Conservation (phyloP, 2,113 vertebrate species). For the Dunckerocampus dactyliophorus region DNA sequence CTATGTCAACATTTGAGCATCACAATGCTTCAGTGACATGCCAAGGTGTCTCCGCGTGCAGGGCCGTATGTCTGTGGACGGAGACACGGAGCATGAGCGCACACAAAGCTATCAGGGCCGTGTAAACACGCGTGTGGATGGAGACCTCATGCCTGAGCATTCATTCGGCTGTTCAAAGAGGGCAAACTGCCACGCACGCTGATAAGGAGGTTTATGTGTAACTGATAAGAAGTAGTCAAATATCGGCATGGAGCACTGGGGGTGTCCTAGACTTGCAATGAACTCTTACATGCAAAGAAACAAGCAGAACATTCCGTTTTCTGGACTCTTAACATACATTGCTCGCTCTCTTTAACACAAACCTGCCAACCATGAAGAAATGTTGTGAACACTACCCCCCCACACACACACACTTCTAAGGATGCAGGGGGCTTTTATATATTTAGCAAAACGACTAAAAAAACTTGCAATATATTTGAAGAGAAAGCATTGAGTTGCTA, state of each 20-base stretch:
- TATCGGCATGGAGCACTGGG: slow-evolving; percentile 4
- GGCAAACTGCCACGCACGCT: slow-evolving; percentile 1
- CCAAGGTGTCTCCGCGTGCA: not conserved
- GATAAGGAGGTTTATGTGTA: slow-evolving; percentile 11
- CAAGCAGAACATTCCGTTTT: not conserved
- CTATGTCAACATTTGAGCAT: not conserved
- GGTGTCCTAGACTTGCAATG: not conserved
- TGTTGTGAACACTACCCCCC: no score
- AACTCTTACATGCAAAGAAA: slow-evolving; percentile 1
- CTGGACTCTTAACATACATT: not conserved
- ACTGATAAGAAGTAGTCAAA: slow-evolving; percentile 8
- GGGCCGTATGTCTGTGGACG: not conserved
- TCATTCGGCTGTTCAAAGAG: not conserved
- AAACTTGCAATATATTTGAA: no score
- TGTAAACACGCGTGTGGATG: not conserved
- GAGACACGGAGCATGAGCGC: not conserved
- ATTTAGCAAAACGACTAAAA: not conserved
- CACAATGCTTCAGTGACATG: not conserved
- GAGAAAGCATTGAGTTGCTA: no score
- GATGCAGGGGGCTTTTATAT: not conserved
- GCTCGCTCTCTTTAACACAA: not conserved
- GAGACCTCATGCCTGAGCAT: not conserved
- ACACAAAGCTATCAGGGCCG: not conserved
- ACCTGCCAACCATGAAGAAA: no score
- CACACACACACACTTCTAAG: no score